These are phyloP conservation scores for Steinernema hermaphroditum DNA, from an alignment of 2,888 invertebrate genomes.

Conservation along the genomic window DNA sequence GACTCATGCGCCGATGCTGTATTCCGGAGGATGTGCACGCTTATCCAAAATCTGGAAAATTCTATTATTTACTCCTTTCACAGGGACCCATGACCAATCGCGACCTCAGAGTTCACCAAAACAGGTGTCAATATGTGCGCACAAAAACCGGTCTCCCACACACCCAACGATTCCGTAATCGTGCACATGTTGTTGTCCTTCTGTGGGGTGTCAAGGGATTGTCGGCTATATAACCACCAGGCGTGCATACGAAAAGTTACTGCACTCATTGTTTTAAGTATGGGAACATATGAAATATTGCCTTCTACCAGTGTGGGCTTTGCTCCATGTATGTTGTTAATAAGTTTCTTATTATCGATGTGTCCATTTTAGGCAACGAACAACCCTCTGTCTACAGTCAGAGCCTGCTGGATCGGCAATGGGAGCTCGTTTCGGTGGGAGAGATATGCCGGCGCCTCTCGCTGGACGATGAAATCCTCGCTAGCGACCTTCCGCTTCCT, in stretches of 20 bases:
- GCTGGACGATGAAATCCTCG: slow-evolving; percentile 65
- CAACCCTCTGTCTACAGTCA: slow-evolving; percentile 37
- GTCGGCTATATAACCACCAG: no score
- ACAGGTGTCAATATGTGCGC: background rate
- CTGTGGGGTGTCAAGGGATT: no score
- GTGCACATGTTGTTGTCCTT: no score
- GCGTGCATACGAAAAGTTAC: no score
- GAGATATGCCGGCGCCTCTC: slow-evolving; percentile 68
- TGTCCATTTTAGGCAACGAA: slow-evolving; percentile 53
- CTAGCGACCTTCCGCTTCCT: slow-evolving; percentile 63
- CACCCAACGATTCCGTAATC: background rate
- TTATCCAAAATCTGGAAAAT: background rate
- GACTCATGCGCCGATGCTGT: no score
- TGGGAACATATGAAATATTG: no score
- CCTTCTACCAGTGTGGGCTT: no score
- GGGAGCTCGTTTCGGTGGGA: slow-evolving; percentile 69
- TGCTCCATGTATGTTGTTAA: no score
- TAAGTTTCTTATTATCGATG: no score
- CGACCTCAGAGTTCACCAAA: slow-evolving; percentile 24
- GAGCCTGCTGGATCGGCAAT: slow-evolving; percentile 63
- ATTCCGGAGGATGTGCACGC: no score
- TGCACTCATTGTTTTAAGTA: no score
- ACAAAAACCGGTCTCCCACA: no score
- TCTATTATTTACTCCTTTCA: slow-evolving; percentile 25
- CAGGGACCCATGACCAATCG: background rate